Evolutionary conservation across 2,888 invertebrate genomes (phyloP), one percentile per base, ranked within the genome.

Genomic region (Cetonia aurata): DNA sequence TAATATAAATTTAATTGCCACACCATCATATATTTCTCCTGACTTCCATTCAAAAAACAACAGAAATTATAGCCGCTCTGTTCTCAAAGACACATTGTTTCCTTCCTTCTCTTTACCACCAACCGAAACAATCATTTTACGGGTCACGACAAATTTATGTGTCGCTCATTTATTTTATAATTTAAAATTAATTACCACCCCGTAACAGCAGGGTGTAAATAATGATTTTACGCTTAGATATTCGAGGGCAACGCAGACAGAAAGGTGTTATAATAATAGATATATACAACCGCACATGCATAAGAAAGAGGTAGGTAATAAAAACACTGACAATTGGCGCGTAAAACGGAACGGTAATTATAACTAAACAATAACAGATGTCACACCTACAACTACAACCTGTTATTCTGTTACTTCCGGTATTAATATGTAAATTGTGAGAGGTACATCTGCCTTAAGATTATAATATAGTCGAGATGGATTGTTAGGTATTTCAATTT

Each of bases 361-460:
- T 60, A 60, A 60, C 60, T 60, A 60, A 60, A 60, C 60, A 60
- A 60, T 60, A 60, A 60, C 60, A 60, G 60, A 60, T 60, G 60
- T 60, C 60, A 48, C 60, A 60, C 60, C 60, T 60, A 60, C 60
- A 60, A 60, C 60, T 60, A 48, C 60, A 60, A 60, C 60, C 60
- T 67, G 67, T 67, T 56, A 44, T 55, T n/a, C 53, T 41, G 55
- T 44, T 55, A 67, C 53, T 67, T 67, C 67, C 67, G 67, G 67
- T 55, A 67, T 67, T 67, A 67, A 44, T 53, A 53, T 67, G 67
- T 67, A 67, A 67, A 67, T 56, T 53, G 46, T 53, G 44, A 9
- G 46, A 13, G 12, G 48, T 60, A 60, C 60, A 60, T 60, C 60
- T 60, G 60, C 60, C 48, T 46, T 13, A 31, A 60, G 46, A 60